These are phyloP conservation scores for Melanchra persicariae DNA, from an alignment of 2,888 invertebrate genomes.

Conservation along the genomic window DNA sequence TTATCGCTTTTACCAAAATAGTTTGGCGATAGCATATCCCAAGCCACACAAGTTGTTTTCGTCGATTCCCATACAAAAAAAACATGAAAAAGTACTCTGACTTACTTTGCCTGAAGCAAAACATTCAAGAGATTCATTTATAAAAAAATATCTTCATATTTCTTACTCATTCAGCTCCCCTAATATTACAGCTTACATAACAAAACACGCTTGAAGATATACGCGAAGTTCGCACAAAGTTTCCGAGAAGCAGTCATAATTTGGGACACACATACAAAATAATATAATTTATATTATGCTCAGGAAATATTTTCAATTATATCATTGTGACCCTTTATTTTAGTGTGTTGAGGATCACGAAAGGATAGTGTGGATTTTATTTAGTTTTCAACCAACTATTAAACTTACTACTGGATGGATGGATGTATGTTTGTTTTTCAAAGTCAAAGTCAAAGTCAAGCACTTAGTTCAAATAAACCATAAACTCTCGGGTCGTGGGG, in stretches of 20 bases:
- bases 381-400: too few relatives aligned
- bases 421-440: too few relatives aligned
- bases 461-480: too few relatives aligned
- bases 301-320: constrained; percentile 70
- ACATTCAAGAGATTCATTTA: constrained; percentile 10
- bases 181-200: constrained; percentile 20
- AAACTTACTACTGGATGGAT: too few relatives aligned
- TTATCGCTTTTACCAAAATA: too few relatives aligned
- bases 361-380: constrained; percentile 47
- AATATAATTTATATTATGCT: constrained; percentile 70
- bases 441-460: too few relatives aligned
- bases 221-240: constrained; percentile 20
- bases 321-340: constrained; percentile 71
- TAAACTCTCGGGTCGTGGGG: too few relatives aligned
- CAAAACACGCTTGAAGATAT: constrained; percentile 21
- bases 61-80: background rate
- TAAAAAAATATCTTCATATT: constrained; percentile 14
- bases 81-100: too few relatives aligned
- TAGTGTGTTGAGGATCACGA: constrained; percentile 45
- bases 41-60: constrained; percentile 24
- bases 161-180: background rate
- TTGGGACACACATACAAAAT: constrained; percentile 36
- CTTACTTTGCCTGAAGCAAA: constrained; percentile 6
- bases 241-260: constrained; percentile 54
- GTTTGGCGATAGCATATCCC: too few relatives aligned